Conservation (phyloP, 2,888 invertebrate species). For the Rutpela maculata region DNA sequence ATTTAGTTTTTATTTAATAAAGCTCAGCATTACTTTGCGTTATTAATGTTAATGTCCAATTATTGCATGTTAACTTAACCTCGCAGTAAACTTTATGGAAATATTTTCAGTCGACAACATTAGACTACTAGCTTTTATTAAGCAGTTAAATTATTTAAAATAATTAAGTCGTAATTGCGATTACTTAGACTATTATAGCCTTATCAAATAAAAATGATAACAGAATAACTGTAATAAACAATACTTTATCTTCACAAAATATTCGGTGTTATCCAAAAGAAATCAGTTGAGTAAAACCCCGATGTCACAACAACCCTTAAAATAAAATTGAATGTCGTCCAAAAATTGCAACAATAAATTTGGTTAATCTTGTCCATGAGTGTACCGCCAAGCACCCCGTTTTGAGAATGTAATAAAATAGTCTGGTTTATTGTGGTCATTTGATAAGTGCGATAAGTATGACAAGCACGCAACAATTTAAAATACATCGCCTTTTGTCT, state of each 20-base stretch:
- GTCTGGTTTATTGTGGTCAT: slow-evolving; percentile 69
- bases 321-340: slow-evolving; percentile 25
- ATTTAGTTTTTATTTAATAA: too few relatives aligned
- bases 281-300: neutral
- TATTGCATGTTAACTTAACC: too few relatives aligned
- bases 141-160: too few relatives aligned
- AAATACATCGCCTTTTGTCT: slow-evolving; percentile 60
- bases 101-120: too few relatives aligned
- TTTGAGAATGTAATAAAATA: slow-evolving; percentile 65
- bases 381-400: slow-evolving; percentile 46
- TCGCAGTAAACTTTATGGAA: too few relatives aligned
- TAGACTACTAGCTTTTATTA: too few relatives aligned
- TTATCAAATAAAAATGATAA: too few relatives aligned
- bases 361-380: slow-evolving; percentile 55
- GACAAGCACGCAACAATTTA: slow-evolving; percentile 68
- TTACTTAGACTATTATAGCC: too few relatives aligned
- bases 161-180: too few relatives aligned
- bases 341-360: slow-evolving; percentile 56
- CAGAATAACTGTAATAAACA: too few relatives aligned
- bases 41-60: too few relatives aligned
- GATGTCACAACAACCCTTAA: slow-evolving; percentile 2
- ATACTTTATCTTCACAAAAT: neutral
- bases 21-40: too few relatives aligned
- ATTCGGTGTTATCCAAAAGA: neutral
- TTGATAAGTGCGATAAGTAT: slow-evolving; percentile 70